phyloP scores from a whole-genome alignment of 2,113 vertebrate genomes.

The Brachionichthys hirsutus region DNA sequence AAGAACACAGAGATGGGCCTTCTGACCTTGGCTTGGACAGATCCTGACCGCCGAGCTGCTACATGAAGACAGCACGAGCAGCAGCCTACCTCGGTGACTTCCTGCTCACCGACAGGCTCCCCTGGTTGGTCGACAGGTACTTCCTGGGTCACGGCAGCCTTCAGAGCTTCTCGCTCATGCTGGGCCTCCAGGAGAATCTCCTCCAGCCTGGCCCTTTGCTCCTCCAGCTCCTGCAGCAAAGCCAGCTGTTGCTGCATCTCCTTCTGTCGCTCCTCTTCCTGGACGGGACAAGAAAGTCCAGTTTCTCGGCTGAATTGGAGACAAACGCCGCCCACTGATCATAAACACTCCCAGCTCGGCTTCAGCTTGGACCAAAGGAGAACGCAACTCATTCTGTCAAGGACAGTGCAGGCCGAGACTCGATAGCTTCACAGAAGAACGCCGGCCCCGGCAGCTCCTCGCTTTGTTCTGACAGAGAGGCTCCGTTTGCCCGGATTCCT shows the following conservation, averaged over 20 bases:
- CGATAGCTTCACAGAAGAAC: too few species aligned
- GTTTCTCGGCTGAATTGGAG: too few species aligned
- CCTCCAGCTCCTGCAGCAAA: constrained; percentile 85
- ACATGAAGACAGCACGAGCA: not conserved
- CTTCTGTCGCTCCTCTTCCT: constrained; percentile 83
- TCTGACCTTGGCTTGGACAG: too few species aligned
- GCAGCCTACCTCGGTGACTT: constrained; percentile 14
- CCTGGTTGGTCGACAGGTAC: constrained; percentile 3
- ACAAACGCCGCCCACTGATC: too few species aligned
- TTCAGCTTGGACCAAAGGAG: too few species aligned
- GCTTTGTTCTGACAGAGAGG: too few species aligned
- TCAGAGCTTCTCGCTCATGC: constrained; percentile 69
- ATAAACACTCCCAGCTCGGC: too few species aligned
- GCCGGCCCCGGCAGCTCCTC: too few species aligned
- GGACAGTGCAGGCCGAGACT: too few species aligned
- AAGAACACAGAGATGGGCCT: too few species aligned
- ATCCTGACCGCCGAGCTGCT: not conserved
- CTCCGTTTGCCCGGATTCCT: too few species aligned
- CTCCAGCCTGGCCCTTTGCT: constrained; percentile 81
- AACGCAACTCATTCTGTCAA: too few species aligned
- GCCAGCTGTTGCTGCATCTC: constrained; percentile 85
- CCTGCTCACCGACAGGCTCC: constrained; percentile 15
- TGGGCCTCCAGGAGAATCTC: constrained; percentile 75
- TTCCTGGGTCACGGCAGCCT: constrained; percentile 37
- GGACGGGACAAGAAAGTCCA: not conserved